Evolutionary conservation across 2,113 vertebrate genomes (phyloP), one percentile per base, ranked within the genome.

Genomic region (Aleadryas rufinucha): DNA sequence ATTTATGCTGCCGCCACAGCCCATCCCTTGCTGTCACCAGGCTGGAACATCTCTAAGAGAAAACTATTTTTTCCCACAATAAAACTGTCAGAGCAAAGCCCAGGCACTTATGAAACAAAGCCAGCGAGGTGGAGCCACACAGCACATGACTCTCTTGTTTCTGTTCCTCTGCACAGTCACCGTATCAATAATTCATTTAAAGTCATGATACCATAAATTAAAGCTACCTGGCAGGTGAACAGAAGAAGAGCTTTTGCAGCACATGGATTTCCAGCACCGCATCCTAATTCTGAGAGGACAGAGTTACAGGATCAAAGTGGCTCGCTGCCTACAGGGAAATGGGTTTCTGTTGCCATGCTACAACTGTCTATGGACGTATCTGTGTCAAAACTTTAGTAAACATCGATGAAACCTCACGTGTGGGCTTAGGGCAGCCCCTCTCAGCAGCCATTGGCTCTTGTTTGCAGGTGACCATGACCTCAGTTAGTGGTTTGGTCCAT

Each of bases 181-280:
- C 14, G 9, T 84, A 93, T 85, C 92, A 95, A 91, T 96, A 89
- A 96, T 92, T 93, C 86, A 95, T 44, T 37, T 74, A 49, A 93
- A 93, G 56, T 16, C 53, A 53, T 33, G 79, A 54, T 41, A 53
- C 78, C 49, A 66, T 87, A 72, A 85, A 93, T 92, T 87, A 77
- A 87, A 83, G 59, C 41, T 11, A 71, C 81, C 15, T 56, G 77
- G 37, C 56, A 84, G 65, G 90, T 57, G 60, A 93, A 45, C 44
- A 84, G 83, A 77, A 66, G 66, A 87, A 31, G 33, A 78, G 76
- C 42, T 87, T 77, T 53, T 45, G 30, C 5, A 10, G 42, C 1
- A 6, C 61, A 4, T 9, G 60, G 56, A 75, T 92, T 93, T 77
- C 57, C 70, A 75, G 79, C 27, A 13, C 31, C 35, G 33, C 6